Evolutionary conservation across 2,113 vertebrate genomes (phyloP).

Genomic region (Lutjanus erythropterus): DNA sequence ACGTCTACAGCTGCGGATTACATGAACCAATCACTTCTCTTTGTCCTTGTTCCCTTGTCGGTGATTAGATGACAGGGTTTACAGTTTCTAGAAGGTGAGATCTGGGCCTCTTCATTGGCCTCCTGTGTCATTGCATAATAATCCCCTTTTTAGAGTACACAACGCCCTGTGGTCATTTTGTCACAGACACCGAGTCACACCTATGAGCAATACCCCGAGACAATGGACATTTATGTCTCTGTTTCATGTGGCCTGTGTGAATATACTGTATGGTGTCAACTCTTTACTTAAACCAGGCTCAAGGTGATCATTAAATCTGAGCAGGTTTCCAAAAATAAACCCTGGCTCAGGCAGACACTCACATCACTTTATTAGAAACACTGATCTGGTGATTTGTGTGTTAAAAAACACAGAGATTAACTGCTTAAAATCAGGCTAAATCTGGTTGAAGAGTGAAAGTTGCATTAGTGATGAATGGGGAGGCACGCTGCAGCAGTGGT

Average conservation of each 20-base stretch:
- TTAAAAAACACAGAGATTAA: background rate
- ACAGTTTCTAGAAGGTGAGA: slow-evolving; percentile 54
- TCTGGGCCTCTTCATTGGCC: slow-evolving; percentile 23
- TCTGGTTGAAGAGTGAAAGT: background rate
- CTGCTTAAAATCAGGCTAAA: background rate
- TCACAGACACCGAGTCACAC: slow-evolving; percentile 63
- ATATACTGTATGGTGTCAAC: slow-evolving; percentile 13
- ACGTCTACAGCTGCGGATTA: slow-evolving; percentile 40
- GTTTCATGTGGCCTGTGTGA: slow-evolving; percentile 45
- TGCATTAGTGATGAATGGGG: background rate
- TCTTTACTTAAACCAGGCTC: slow-evolving; percentile 18
- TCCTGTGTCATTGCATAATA: slow-evolving; percentile 50
- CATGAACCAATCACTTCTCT: slow-evolving; percentile 38
- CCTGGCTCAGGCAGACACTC: background rate
- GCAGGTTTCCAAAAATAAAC: slow-evolving; percentile 58
- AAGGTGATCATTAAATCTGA: slow-evolving; percentile 56
- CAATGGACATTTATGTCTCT: slow-evolving; percentile 45
- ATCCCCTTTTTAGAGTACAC: slow-evolving; percentile 43
- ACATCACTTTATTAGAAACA: background rate
- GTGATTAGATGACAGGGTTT: slow-evolving; percentile 61
- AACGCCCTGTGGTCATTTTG: slow-evolving; percentile 53
- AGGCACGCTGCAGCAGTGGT: background rate
- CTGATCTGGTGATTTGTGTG: background rate
- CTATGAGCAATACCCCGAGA: slow-evolving; percentile 36
- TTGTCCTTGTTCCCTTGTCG: slow-evolving; percentile 48